Base-by-base conservation (phyloP, 2,113 vertebrate species). In the Pimephales promelas region DNA sequence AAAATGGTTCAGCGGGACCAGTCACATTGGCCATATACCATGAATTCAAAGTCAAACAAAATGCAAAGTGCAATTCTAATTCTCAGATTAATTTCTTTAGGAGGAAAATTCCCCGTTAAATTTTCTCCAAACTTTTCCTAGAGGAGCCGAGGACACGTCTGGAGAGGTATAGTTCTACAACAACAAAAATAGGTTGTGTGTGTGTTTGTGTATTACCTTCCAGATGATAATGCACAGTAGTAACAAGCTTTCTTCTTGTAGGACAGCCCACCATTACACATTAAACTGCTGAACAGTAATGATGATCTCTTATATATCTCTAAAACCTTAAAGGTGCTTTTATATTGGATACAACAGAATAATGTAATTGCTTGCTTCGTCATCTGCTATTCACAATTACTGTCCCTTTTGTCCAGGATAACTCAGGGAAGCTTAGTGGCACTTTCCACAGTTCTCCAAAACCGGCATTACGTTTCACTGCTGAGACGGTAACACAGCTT, bases 261-360 rank as follows among this genome's bases (percentile, higher is more conserved):
- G 79, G 64, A 81, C 45, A 81, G 79, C n/a, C 79, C 79, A 70
- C 79, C 79, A 16, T 70, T 81, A 56, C 79, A 81, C 64, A 81
- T 81, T 10, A 81, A 81, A 81, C 79, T 81, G 31, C 47, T 81
- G 28, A 13, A 47, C 2, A 36, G 62, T 56, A 81, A 81, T 54
- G 64, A 70, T 1, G 20, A 70, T 10, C 64, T 81, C 11, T 81
- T 81, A 56, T 52, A 68, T 36, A 20, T 34, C 62, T 34, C 28
- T 8, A 64, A 79, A 36, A 81, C 40, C 47, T 10, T 52, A 36
- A 54, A 81, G 79, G 79, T 81, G 31, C 26, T 1, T 45, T 24
- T 72, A 16, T 26, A 14, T n/a, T 18, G 16, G 18, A 9, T n/a
- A 36, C 1, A 45, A 5, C 10, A 22, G 2, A 26, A 61, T 26